phyloP scores from a whole-genome alignment of 2,797 vertebrate species.

The Sorex maritimensis region DNA sequence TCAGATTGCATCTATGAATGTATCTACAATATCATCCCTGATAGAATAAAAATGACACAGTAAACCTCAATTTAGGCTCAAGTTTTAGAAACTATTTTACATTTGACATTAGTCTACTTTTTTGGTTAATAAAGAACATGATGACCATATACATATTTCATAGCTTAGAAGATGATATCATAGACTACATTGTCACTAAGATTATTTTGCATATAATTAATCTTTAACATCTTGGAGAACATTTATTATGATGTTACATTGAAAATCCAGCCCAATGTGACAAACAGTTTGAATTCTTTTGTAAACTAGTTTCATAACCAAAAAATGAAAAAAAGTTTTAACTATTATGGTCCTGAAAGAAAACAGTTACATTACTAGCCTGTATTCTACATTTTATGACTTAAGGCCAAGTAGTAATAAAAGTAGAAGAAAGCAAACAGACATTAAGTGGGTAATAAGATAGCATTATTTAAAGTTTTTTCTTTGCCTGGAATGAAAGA shows the following conservation, averaged over 20 bases:
- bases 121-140: not conserved
- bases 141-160: not conserved
- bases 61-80: not conserved
- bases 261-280: not conserved
- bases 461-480: not conserved
- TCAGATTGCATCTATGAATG: slow-evolving; percentile 71
- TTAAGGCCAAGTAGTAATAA: not conserved
- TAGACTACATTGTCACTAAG: not conserved
- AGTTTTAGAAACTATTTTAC: not conserved
- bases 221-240: not conserved
- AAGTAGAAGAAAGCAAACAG: not conserved
- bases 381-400: slow-evolving; percentile 2
- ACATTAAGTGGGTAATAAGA: not conserved
- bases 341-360: not conserved
- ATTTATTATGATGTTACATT: not conserved
- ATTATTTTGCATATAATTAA: slow-evolving; percentile 49
- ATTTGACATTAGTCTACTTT: not conserved
- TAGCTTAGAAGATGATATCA: not conserved
- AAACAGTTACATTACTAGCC: not conserved
- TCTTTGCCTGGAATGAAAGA: not conserved
- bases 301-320: not conserved
- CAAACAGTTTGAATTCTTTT: not conserved
- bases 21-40: slow-evolving; percentile 59
- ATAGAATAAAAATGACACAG: slow-evolving; percentile 39
- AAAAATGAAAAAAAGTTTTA: not conserved